Conservation (phyloP, 2,113 vertebrate species). For the Cheirogaleus medius region DNA sequence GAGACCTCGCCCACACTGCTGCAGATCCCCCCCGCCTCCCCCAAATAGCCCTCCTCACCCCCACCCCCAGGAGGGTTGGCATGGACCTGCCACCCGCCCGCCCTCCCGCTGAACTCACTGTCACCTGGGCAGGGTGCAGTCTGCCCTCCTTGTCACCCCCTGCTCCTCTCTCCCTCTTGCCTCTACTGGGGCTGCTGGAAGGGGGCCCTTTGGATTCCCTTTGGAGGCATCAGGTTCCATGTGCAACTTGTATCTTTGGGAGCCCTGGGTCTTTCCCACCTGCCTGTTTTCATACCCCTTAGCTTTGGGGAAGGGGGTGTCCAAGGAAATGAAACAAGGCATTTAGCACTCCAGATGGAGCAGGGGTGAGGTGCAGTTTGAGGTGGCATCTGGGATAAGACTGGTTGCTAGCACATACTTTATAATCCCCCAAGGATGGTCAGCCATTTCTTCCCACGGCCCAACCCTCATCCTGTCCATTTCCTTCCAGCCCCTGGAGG, state of each 20-base stretch:
- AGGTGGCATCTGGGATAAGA: background rate
- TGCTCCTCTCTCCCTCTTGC: background rate
- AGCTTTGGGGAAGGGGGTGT: background rate
- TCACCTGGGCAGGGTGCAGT: background rate
- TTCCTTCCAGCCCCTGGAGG: background rate
- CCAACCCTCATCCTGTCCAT: background rate
- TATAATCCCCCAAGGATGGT: background rate
- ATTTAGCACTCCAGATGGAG: background rate
- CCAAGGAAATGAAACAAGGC: conserved; percentile 11
- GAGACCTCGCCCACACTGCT: conserved; percentile 95
- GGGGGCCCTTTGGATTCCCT: background rate
- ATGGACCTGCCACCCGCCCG: conserved; percentile 7
- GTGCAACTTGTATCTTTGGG: background rate
- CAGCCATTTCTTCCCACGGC: background rate
- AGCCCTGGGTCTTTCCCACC: background rate
- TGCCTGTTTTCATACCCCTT: conserved; percentile 29
- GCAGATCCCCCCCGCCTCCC: conserved; percentile 89
- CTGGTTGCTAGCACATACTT: background rate
- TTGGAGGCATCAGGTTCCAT: background rate
- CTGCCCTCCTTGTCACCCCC: background rate
- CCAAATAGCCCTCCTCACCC: conserved; percentile 67
- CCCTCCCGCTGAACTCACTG: background rate
- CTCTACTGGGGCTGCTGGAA: conserved; percentile 8
- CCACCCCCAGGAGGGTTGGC: background rate
- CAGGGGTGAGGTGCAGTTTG: background rate